Base-by-base conservation (phyloP, 2,113 vertebrate species). In the Phoxinus phoxinus region DNA sequence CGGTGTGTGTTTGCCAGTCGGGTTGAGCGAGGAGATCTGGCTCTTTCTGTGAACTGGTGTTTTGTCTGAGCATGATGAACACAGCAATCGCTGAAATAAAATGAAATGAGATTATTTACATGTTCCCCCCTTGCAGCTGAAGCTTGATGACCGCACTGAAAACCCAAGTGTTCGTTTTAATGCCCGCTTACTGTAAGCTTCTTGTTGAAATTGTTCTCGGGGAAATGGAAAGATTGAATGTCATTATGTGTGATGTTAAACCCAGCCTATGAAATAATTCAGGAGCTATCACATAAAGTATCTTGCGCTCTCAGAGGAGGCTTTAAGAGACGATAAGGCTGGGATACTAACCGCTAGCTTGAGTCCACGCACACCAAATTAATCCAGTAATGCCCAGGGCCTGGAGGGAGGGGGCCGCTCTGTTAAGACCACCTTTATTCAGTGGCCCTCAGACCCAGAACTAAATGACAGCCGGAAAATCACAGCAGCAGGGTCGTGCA, bases 391-490 rank as follows among this genome's bases (percentile, higher is more conserved):
- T 83, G 89, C 88, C 86, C 65, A 85, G 35, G 77, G 78, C 44
- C 76, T 48, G 69, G 48, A 69, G 89, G 75, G 80, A 88, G 88
- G 89, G 90, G 86, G 88, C 86, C 74, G 88, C 86, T 91, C 89
- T 88, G 88, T 90, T 87, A 79, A 92, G 92, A 93, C 92, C 92
- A 93, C 93, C 91, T 92, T 90, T 90, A 90, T 93, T 93, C 91
- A 92, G 83, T 81, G 84, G 79, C 86, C 73, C 8, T 53, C 85
- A 88, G 88, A 84, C 74, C 88, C 90, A 88, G 87, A 87, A 88
- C 84, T 92, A 94, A 94, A 90, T 93, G 93, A 92, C 93, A 94
- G 92, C 91, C 90, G 90, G 90, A 93, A 94, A 94, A 93, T 94
- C 90, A 89, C 90, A 92, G 88, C 90, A 92, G 91, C 85, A 90